Percentiles rank a stretch among this genome's conserved stretches.
Evolutionary conservation across 2,888 invertebrate species (phyloP).

Genomic region (Cerastis rubricosa): DNA sequence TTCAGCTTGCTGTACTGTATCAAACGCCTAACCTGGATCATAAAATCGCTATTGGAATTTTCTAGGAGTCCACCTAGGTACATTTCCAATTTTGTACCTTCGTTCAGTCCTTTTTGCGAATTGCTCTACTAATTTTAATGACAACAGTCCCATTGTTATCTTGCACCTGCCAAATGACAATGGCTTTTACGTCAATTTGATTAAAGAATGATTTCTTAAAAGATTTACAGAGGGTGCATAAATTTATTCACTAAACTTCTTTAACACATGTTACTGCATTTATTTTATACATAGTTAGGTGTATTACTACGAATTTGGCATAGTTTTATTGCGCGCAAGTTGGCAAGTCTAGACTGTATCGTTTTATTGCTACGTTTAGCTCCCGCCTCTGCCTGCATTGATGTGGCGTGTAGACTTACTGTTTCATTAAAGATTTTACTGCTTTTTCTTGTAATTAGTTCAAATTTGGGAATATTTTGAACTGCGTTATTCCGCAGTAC

Average conservation of each 20-base stretch:
- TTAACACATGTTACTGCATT: constrained; percentile 16
- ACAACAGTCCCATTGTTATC: neutral
- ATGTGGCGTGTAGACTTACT: constrained; percentile 47
- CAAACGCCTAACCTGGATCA: constrained; percentile 32
- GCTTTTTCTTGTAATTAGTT: constrained; percentile 41
- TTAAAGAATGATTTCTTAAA: neutral
- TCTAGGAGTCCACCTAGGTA: neutral
- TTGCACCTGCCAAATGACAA: constrained; percentile 5
- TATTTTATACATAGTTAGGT: constrained; percentile 32
- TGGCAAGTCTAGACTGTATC: constrained; percentile 61
- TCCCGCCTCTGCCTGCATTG: constrained; percentile 27
- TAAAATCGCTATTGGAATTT: neutral
- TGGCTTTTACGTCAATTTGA: neutral
- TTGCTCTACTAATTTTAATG: neutral
- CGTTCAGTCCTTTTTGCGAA: neutral
- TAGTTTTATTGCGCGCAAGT: constrained; percentile 44
- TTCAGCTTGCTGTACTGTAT: constrained; percentile 11
- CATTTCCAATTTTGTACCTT: neutral
- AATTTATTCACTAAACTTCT: neutral
- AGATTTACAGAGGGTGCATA: neutral
- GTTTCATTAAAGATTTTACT: constrained; percentile 49
- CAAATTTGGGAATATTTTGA: neutral
- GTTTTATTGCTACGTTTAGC: constrained; percentile 40
- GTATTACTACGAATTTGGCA: constrained; percentile 53
- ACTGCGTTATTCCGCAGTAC: neutral